Conservation (phyloP, 2,888 invertebrate genomes). For the Galerucella calmariensis region DNA sequence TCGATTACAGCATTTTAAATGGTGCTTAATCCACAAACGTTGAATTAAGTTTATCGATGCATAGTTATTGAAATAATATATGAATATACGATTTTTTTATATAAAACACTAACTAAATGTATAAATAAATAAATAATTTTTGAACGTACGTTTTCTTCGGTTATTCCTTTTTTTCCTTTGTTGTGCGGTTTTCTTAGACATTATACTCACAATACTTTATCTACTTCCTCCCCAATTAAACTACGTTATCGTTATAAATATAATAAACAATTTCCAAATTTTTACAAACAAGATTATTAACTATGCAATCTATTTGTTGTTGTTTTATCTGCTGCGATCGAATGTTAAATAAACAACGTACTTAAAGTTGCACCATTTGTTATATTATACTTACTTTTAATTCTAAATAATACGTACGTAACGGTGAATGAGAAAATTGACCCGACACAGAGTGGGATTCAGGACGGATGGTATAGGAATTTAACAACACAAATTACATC, state of each 20-base stretch:
- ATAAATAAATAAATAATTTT: not conserved
- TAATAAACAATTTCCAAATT: too few relatives aligned
- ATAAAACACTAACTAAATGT: not conserved
- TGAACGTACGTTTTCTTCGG: slow-evolving; percentile 18
- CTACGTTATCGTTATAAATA: too few relatives aligned
- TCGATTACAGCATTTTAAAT: too few relatives aligned
- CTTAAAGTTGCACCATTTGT: not conserved
- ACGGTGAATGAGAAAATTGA: slow-evolving; percentile 17
- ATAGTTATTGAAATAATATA: not conserved
- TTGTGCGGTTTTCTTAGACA: slow-evolving; percentile 14
- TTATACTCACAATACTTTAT: not conserved
- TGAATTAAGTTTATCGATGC: too few relatives aligned
- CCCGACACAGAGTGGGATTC: not conserved
- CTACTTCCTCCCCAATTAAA: too few relatives aligned
- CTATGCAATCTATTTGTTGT: not conserved
- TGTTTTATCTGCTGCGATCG: not conserved
- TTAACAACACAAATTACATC: too few relatives aligned
- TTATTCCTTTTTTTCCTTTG: slow-evolving; percentile 1
- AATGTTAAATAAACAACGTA: slow-evolving; percentile 7
- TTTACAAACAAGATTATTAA: not conserved
- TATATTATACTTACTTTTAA: not conserved
- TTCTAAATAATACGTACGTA: not conserved
- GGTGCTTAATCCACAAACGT: too few relatives aligned
- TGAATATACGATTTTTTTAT: not conserved
- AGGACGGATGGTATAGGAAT: not conserved